Base-by-base conservation (phyloP, 2,113 vertebrate genomes). In the Egretta garzetta region DNA sequence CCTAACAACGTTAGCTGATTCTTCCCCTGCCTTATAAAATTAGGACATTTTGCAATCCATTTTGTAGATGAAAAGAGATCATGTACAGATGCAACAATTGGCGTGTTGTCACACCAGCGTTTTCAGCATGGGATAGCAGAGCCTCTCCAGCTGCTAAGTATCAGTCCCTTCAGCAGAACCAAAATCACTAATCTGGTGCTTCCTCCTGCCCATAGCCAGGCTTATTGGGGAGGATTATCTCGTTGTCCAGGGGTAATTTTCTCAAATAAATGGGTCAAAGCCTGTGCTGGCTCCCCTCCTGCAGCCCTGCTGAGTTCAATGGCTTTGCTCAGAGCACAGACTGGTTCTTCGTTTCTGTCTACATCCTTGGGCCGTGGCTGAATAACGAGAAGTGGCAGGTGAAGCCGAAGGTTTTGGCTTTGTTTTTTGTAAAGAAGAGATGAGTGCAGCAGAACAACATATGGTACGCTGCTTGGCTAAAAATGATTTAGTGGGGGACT, bases 301-400 rank as follows among this genome's bases (percentile, higher is more conserved):
- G 95, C 92, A 93, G 88, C 91, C 92, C 94, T 39, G 88, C 95
- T 95, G 96, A 67, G 96, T 89, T 96, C 84, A 82, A 13, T 73
- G 91, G 86, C 94, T 95, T 73, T 85, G 77, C 93, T 96, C 64
- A 50, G 94, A 92, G 89, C 37, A 0, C 94, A 91, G 89, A 6
- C 89, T 58, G 91, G 89, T 55, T 90, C 87, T 81, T 80, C 39
- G 10, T 92, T 93, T 84, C 90, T 76, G 67, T 63, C 67, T 30
- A 50, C 80, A 59, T 93, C 96, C 88, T 93, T 22, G 94, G 86
- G 86, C 86, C 0, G 13, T 9, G 76, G 94, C 82, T 95, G 92
- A 95, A 30, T 97, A 96, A 97, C 90, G 32, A 41, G 86, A 97
- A 97, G 95, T 92, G 96, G 96, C 97, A 96, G 95, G 96, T 97